Evolutionary conservation across 2,888 invertebrate species (phyloP), one percentile per base, ranked within the genome.

Genomic region (Eueremaeus valkanovi): DNA sequence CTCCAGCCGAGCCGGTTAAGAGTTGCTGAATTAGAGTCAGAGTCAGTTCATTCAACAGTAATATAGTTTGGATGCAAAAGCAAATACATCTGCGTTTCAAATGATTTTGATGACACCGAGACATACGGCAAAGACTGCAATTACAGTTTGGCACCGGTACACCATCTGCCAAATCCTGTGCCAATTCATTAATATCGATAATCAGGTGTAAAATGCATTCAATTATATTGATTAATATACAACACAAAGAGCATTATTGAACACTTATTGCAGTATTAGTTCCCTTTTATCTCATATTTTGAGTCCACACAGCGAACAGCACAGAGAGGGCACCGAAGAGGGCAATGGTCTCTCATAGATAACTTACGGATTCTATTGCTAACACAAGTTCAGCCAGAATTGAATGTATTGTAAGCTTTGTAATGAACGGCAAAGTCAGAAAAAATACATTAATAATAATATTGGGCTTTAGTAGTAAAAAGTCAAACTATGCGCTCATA

Each of bases 1-100:
- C 66, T 66, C 66, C 66, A n/a, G 36, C 36, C 9, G 66, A 18
- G 66, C 66, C 66, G 29, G 31, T 66, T n/a, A 66, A 33, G n/a
- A 66, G 66, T 66, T 18, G 11, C 36, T 29, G n/a, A n/a, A n/a
- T n/a, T n/a, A n/a, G n/a, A n/a, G n/a, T n/a, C 36, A 66, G 36
- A 66, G n/a, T 66, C 40, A 66, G 36, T 66, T 66, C 21, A 36
- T 8, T 33, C 31, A 21, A 66, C 16, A 33, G 11, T 66, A 8
- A 66, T 66, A 36, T 18, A 66, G 18, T 18, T 66, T 61, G 16
- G 13, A 61, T 61, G 33, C 27, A 13, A 33, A 61, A 21, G 8
- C 61, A 24, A 29, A 61, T 36, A 66, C 66, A 66, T 66, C 36
- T 66, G 66, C 21, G n/a, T n/a, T n/a, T n/a, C n/a, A n/a, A 31